phyloP scores from a whole-genome alignment of 1,140 invertebrate genomes.

The Drosophila gunungcola region DNA sequence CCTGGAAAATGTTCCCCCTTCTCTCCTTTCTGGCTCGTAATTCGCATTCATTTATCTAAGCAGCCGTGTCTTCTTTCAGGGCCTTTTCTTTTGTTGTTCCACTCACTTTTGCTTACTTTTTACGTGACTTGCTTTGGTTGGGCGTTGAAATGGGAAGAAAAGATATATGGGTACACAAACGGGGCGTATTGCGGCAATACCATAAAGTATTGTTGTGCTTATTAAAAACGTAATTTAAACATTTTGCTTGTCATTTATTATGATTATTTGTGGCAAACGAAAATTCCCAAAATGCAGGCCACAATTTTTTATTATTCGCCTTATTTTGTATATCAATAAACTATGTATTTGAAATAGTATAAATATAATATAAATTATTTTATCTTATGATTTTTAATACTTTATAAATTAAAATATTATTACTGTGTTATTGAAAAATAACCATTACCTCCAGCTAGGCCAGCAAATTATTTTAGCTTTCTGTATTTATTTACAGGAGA shows the following conservation, averaged over 20 bases:
- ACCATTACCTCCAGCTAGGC: too few relatives aligned
- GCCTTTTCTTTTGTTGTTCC: slow-evolving; percentile 68
- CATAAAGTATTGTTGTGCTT: slow-evolving; percentile 70
- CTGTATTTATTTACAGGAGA: too few relatives aligned
- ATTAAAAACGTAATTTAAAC: slow-evolving; percentile 72
- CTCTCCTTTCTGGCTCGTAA: slow-evolving; percentile 24
- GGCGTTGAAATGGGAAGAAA: slow-evolving; percentile 6
- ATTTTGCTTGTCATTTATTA: slow-evolving; percentile 78
- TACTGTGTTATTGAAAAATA: too few relatives aligned
- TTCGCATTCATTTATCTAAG: slow-evolving; percentile 79
- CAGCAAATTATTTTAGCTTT: too few relatives aligned
- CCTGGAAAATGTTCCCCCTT: slow-evolving; percentile 13
- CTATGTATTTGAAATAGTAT: too few relatives aligned
- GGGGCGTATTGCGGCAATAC: slow-evolving; percentile 12
- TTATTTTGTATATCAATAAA: too few relatives aligned
- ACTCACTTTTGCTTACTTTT: slow-evolving; percentile 67
- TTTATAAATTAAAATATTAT: too few relatives aligned
- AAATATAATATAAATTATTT: too few relatives aligned
- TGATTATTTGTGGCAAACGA: slow-evolving; percentile 62
- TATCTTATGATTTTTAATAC: too few relatives aligned
- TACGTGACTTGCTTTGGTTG: slow-evolving; percentile 53
- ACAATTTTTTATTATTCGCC: too few relatives aligned
- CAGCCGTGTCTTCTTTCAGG: slow-evolving; percentile 61
- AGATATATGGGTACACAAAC: slow-evolving; percentile 21
- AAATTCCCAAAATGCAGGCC: neutral